Percentiles rank a stretch among this genome's conserved stretches.
Conservation (phyloP, 2,113 vertebrate species). For the Dicentrarchus labrax region DNA sequence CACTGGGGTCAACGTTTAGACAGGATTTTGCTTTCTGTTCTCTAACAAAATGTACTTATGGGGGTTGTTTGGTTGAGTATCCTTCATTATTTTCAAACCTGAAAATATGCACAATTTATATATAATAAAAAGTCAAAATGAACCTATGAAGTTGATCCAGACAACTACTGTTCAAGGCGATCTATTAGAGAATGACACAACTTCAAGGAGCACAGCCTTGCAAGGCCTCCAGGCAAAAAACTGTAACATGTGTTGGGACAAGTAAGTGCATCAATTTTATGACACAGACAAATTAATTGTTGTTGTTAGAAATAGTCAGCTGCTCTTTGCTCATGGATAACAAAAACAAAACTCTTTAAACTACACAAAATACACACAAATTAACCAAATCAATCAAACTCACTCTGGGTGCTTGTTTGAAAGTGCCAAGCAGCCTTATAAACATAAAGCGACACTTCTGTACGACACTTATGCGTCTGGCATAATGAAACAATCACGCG, state of each 20-base stretch:
- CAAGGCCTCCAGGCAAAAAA: slow-evolving; percentile 5
- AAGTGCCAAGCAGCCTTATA: background rate
- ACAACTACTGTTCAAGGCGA: background rate
- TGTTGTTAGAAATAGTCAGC: background rate
- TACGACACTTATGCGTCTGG: background rate
- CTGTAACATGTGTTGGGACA: slow-evolving; percentile 46
- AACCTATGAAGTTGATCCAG: background rate
- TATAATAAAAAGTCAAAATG: background rate
- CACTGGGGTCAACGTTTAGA: background rate
- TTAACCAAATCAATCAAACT: background rate
- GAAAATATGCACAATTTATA: background rate
- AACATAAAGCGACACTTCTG: background rate
- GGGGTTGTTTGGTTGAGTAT: background rate
- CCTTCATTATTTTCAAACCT: background rate
- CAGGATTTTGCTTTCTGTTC: background rate
- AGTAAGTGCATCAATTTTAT: slow-evolving; percentile 38
- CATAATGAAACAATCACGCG: background rate
- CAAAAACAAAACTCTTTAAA: slow-evolving; percentile 13
- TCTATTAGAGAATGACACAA: background rate
- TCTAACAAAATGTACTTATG: background rate
- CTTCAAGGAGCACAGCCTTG: background rate
- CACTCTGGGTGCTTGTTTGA: background rate
- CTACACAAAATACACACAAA: too few relatives aligned
- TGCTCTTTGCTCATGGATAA: background rate
- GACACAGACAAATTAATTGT: slow-evolving; percentile 30